phyloP scores from a whole-genome alignment of 2,888 invertebrate genomes.

The Tanypteryx hageni region DNA sequence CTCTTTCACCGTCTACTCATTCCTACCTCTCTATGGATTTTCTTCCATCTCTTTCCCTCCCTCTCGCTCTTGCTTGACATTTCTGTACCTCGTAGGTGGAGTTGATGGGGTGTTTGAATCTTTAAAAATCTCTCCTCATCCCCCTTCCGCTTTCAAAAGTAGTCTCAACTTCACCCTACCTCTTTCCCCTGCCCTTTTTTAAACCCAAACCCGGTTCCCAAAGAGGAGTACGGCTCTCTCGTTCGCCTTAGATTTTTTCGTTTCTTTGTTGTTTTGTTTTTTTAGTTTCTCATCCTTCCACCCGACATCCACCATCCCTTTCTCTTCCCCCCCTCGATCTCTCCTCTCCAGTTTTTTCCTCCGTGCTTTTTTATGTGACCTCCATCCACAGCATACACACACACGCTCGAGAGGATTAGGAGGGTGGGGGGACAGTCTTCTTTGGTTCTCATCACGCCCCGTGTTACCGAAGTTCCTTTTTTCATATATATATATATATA shows the following conservation, averaged over 20 bases:
- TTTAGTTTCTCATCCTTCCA: background rate
- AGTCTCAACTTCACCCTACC: background rate
- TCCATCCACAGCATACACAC: slow-evolving; percentile 16
- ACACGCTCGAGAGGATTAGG: background rate
- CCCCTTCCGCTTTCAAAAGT: background rate
- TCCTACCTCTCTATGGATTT: background rate
- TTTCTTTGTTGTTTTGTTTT: background rate
- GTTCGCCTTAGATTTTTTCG: background rate
- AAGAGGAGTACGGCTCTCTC: background rate
- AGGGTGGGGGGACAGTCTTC: background rate
- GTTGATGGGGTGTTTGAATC: slow-evolving; percentile 56
- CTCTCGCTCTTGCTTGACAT: slow-evolving; percentile 12
- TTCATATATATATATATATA: background rate
- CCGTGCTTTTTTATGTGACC: slow-evolving; percentile 40
- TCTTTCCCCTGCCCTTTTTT: background rate
- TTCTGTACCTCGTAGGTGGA: slow-evolving; percentile 33
- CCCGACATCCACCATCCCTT: no score
- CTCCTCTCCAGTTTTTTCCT: slow-evolving; percentile 26
- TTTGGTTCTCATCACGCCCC: slow-evolving; percentile 50
- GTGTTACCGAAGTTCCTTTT: slow-evolving; percentile 43
- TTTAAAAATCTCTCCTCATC: slow-evolving; percentile 29
- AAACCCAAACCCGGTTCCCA: background rate
- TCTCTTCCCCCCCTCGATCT: background rate
- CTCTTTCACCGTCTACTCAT: background rate
- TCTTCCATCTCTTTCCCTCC: background rate